Base-by-base conservation (phyloP, 2,797 vertebrate species). In the Setipinna tenuifilis region DNA sequence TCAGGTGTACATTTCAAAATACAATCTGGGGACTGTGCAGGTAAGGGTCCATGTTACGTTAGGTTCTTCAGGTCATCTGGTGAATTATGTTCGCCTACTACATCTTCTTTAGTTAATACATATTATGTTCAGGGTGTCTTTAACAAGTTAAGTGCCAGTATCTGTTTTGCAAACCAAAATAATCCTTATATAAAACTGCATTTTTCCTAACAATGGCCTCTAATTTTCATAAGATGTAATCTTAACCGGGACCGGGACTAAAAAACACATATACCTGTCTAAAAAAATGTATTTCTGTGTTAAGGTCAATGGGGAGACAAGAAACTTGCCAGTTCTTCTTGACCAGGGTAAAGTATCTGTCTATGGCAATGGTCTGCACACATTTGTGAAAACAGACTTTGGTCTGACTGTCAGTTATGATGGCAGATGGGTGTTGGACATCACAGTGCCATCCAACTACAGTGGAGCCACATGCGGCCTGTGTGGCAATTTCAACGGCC, bases 401-500 rank as follows among this genome's bases (percentile, higher is more conserved):
- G 96, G 96, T 14, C 57, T 97, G 0, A 93, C 85, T 0, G 87
- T 97, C 86, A 92, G 89, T 0, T 97, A 95, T 25, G 93, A 96
- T 28, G 89, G 90, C 17, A 82, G 62, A 14, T 92, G 92, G 50
- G 89, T 59, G 44, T 93, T 95, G 1, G 88, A 87, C 1, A 82
- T 97, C 78, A 92, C 92, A 17, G 68, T 97, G 1, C 95, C 96
- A 0, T 28, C 87, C 0, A 17, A 68, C 71, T 97, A 96, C 91
- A 93, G 89, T 0, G 94, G 92, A 17, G 83, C 78, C 0, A 87
- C 90, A 0, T 96, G 96, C 0, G 96, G 97, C 0, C 87, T 97
- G 12, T 97, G 96, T 0, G 96, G 97, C 28, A 94, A 97, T 90
- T 97, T 95, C 86, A 96, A 97, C 0, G 94, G 94, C 0, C 87